phyloP scores from a whole-genome alignment of 2,113 vertebrate species.

The Salvelinus fontinalis region DNA sequence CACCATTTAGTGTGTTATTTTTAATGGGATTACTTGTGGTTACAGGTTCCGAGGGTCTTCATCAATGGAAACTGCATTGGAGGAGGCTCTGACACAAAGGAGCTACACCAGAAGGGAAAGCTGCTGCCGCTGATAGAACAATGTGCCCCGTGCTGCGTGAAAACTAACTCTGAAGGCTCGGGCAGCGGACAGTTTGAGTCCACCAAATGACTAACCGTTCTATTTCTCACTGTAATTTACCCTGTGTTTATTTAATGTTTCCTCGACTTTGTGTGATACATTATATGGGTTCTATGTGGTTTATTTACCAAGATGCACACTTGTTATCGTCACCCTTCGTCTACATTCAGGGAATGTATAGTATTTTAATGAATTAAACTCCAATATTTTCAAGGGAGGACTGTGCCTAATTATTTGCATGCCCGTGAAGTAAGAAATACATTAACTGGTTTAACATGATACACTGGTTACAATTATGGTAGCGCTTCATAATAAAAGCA shows the following conservation, averaged over 20 bases:
- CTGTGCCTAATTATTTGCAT: too few species aligned
- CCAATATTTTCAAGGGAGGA: constrained; percentile 23
- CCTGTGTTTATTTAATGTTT: constrained; percentile 39
- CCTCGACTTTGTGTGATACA: constrained; percentile 20
- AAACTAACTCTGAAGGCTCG: constrained; percentile 54
- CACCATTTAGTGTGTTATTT: too few species aligned
- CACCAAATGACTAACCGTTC: constrained; percentile 65
- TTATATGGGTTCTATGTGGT: constrained; percentile 35
- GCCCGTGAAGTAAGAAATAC: too few species aligned
- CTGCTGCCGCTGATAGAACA: constrained; percentile 83
- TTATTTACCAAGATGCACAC: constrained; percentile 32
- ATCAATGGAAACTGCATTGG: constrained; percentile 91
- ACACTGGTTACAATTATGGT: too few species aligned
- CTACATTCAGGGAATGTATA: constrained; percentile 34
- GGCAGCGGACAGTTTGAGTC: constrained; percentile 58
- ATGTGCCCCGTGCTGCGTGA: constrained; percentile 74
- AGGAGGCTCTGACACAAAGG: constrained; percentile 86
- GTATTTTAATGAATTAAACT: constrained; percentile 40
- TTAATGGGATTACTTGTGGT: neutral
- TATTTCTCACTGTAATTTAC: constrained; percentile 25
- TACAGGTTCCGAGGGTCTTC: constrained; percentile 93
- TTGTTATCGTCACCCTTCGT: constrained; percentile 23
- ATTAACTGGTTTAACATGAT: too few species aligned
- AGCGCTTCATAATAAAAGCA: too few species aligned
- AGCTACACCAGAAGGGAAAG: constrained; percentile 87